phyloP scores from a whole-genome alignment of 2,888 invertebrate genomes.

The Orthosia cruda region DNA sequence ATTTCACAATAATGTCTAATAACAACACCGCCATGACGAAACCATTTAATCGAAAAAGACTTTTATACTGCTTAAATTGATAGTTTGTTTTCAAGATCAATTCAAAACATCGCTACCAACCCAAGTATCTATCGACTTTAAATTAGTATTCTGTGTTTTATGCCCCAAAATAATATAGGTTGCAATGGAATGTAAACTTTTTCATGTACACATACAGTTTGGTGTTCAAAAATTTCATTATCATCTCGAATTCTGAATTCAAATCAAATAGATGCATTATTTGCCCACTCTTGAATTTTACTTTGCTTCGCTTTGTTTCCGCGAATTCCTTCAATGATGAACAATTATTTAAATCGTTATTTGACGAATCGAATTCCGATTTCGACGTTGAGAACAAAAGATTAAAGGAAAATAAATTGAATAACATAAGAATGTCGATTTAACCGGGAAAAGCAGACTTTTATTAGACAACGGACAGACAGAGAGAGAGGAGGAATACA shows the following conservation, averaged over 20 bases:
- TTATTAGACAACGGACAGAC: not conserved
- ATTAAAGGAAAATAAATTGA: not conserved
- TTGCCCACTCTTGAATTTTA: not conserved
- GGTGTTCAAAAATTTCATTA: not conserved
- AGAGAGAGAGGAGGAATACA: not conserved
- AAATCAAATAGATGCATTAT: not conserved
- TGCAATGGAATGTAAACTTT: no score
- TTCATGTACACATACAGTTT: no score
- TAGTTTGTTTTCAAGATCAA: no score
- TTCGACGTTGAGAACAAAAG: not conserved
- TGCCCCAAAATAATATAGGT: no score
- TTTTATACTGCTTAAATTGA: no score
- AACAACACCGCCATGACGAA: not conserved
- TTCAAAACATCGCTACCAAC: no score
- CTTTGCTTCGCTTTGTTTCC: not conserved
- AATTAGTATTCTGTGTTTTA: no score
- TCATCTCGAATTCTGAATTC: not conserved
- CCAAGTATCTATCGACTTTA: no score
- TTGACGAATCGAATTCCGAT: not conserved
- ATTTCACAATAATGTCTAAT: not conserved
- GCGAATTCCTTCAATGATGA: not conserved
- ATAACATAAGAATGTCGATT: not conserved
- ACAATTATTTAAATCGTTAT: not conserved
- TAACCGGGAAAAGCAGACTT: no score
- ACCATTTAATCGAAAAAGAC: not conserved